These are phyloP conservation scores for Theristicus caerulescens DNA, from an alignment of 2,113 vertebrate genomes.

Conservation along the genomic window DNA sequence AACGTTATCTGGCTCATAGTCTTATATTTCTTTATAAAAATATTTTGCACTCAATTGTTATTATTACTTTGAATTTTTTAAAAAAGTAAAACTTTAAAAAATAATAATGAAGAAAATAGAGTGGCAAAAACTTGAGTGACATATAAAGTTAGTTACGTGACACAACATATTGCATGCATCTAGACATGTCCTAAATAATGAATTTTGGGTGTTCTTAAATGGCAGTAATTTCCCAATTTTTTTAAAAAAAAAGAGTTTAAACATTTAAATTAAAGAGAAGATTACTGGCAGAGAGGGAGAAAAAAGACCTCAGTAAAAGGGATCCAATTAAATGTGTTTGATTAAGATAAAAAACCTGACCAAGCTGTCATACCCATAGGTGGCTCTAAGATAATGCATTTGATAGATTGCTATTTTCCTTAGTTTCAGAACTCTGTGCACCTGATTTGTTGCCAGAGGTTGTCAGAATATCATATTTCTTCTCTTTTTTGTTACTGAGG, in stretches of 20 bases:
- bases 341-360: not conserved
- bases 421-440: not conserved
- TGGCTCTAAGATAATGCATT: not conserved
- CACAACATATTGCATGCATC: not conserved
- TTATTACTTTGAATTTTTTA: not conserved
- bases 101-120: not conserved
- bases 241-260: not conserved
- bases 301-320: not conserved
- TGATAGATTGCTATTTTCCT: not conserved
- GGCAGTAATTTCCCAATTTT: not conserved
- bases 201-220: not conserved
- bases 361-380: not conserved
- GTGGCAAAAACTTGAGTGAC: not conserved
- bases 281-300: too few relatives aligned
- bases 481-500: not conserved
- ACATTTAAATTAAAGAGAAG: not conserved
- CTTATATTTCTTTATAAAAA: not conserved
- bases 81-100: not conserved
- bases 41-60: not conserved
- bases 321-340: not conserved
- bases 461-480: not conserved
- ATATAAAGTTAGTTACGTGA: not conserved
- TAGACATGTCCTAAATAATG: not conserved
- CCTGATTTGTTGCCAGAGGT: not conserved
- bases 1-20: not conserved